Conservation (phyloP, 2,113 vertebrate species). For the Zootoca vivipara region DNA sequence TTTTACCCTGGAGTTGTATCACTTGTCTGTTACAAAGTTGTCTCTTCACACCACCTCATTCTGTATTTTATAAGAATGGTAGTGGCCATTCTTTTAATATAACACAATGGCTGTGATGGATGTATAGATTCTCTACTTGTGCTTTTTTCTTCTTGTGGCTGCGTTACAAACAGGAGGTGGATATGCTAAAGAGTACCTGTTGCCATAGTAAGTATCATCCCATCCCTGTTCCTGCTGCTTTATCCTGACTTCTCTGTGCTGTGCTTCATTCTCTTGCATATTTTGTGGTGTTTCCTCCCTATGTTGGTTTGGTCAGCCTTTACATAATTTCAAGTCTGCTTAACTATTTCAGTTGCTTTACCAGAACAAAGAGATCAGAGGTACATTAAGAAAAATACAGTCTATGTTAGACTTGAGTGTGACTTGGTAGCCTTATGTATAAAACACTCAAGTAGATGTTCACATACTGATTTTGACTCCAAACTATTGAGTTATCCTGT, state of each 20-base stretch:
- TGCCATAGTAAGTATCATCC: slow-evolving; percentile 99
- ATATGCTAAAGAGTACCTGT: slow-evolving; percentile 99
- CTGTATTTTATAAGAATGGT: slow-evolving; percentile 85
- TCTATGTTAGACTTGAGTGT: neutral
- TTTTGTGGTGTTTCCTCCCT: slow-evolving; percentile 63
- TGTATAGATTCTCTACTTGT: slow-evolving; percentile 98
- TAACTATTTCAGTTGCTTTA: slow-evolving; percentile 18
- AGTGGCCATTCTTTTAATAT: slow-evolving; percentile 82
- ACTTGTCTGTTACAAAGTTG: slow-evolving; percentile 75
- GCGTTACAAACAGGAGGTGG: slow-evolving; percentile 97
- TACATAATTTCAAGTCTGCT: neutral
- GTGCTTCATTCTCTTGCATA: slow-evolving; percentile 76
- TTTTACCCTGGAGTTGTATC: slow-evolving; percentile 67
- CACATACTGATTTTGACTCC: neutral
- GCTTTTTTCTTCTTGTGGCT: slow-evolving; percentile 98
- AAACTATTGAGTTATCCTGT: slow-evolving; percentile 10
- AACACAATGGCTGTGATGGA: slow-evolving; percentile 92
- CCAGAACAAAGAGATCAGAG: neutral
- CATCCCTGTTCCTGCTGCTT: slow-evolving; percentile 69
- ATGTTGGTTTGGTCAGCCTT: slow-evolving; percentile 37
- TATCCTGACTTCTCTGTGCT: slow-evolving; percentile 70
- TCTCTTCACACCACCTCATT: slow-evolving; percentile 80
- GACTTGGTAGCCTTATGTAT: slow-evolving; percentile 14
- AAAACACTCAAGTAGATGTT: neutral
- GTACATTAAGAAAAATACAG: neutral